Conservation (phyloP, 2,113 vertebrate species). For the Raja brachyura region DNA sequence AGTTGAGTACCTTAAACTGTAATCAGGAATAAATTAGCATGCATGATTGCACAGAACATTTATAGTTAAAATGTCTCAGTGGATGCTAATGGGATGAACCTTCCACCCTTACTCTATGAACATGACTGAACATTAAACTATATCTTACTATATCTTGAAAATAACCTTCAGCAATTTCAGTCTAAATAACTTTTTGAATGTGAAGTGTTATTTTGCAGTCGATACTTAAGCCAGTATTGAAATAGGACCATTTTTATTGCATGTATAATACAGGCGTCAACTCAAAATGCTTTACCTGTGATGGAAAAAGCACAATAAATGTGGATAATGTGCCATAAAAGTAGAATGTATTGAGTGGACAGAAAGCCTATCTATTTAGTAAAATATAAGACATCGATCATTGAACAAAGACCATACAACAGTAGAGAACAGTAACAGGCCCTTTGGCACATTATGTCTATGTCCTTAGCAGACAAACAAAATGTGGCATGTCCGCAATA, state of each 20-base stretch:
- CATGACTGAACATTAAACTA: neutral
- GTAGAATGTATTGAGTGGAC: neutral
- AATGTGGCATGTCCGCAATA: too few species aligned
- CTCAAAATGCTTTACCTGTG: neutral
- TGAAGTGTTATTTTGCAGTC: neutral
- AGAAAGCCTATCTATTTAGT: neutral
- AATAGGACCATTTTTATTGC: neutral
- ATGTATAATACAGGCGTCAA: neutral
- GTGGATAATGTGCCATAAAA: neutral
- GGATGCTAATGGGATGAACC: neutral
- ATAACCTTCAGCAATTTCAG: neutral
- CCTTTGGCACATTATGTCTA: too few species aligned
- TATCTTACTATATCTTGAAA: neutral
- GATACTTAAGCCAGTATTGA: neutral
- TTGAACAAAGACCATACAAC: too few species aligned
- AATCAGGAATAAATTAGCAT: neutral
- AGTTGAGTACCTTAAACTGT: neutral
- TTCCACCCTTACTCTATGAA: too few species aligned
- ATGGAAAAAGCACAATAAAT: neutral
- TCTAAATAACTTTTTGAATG: neutral
- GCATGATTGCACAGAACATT: neutral
- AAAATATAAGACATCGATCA: neutral
- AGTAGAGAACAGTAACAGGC: too few species aligned
- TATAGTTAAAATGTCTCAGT: neutral
- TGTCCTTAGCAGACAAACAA: too few species aligned